Evolutionary conservation across 1,140 invertebrate species (phyloP).

Genomic region (Callitettix versicolor): DNA sequence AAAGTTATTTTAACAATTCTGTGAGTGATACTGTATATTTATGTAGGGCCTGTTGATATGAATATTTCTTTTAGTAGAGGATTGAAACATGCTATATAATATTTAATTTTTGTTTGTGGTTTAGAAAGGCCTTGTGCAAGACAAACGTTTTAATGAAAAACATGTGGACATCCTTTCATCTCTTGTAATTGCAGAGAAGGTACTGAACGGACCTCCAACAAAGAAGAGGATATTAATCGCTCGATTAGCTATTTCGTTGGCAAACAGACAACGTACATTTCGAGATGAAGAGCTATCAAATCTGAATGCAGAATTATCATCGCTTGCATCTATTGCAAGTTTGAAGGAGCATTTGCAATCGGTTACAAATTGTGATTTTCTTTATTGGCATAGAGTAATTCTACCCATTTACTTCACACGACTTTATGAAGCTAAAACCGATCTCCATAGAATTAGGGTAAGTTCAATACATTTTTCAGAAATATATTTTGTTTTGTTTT

Average conservation of each 20-base stretch:
- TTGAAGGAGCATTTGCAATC: slow-evolving; percentile 45
- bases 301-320: slow-evolving; percentile 44
- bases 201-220: slow-evolving; percentile 56
- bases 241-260: slow-evolving; percentile 52
- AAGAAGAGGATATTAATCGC: slow-evolving; percentile 50
- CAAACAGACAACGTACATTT: slow-evolving; percentile 44
- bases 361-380: slow-evolving; percentile 60
- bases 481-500: neutral
- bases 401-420: slow-evolving; percentile 65
- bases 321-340: slow-evolving; percentile 49
- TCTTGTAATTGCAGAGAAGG: slow-evolving; percentile 57
- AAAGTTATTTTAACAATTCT: too few species aligned
- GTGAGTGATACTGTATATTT: too few species aligned
- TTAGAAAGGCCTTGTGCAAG: slow-evolving; percentile 38
- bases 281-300: slow-evolving; percentile 39
- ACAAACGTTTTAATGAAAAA: slow-evolving; percentile 49
- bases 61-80: too few species aligned
- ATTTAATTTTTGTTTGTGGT: slow-evolving; percentile 21
- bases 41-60: too few species aligned
- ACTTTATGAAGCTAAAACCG: slow-evolving; percentile 48
- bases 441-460: slow-evolving; percentile 48
- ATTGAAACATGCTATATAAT: too few species aligned
- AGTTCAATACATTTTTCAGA: slow-evolving; percentile 22
- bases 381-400: slow-evolving; percentile 74
- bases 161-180: slow-evolving; percentile 57